Evolutionary conservation across 2,113 vertebrate species (phyloP).

Genomic region (Odontesthes bonariensis): DNA sequence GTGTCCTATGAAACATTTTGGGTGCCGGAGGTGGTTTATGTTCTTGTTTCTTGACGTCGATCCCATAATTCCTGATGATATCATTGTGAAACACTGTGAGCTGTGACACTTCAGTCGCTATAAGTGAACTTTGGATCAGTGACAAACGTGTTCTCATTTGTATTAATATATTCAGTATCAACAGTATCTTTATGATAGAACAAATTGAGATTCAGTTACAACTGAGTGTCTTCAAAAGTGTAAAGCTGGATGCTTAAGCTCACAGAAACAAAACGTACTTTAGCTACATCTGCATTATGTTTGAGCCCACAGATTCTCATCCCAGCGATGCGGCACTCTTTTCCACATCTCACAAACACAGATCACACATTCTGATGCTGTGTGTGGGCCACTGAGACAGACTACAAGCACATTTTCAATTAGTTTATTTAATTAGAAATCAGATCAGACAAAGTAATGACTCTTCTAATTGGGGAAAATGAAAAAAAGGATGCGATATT

Average conservation of each 20-base stretch:
- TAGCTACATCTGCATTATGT: neutral
- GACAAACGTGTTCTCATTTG: no score
- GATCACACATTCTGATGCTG: neutral
- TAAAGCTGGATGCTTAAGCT: neutral
- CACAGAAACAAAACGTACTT: neutral
- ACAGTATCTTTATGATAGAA: no score
- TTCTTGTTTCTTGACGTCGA: no score
- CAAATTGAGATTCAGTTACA: no score
- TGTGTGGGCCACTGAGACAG: neutral
- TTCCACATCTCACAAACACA: neutral
- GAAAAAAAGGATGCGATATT: slow-evolving; percentile 7
- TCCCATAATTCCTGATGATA: no score
- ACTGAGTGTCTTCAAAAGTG: neutral
- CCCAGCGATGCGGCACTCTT: neutral
- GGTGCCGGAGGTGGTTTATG: no score
- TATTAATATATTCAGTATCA: no score
- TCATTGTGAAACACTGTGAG: no score
- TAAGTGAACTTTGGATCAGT: no score
- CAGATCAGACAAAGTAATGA: slow-evolving; percentile 10
- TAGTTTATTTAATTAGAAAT: slow-evolving; percentile 26
- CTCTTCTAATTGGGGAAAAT: slow-evolving; percentile 12
- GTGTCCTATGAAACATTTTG: no score
- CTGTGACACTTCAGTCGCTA: no score
- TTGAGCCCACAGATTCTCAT: no score
- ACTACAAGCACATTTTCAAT: neutral